These are phyloP conservation scores for Campylomormyrus numenius DNA, from an alignment of 2,113 vertebrate species.

Conservation along the genomic window DNA sequence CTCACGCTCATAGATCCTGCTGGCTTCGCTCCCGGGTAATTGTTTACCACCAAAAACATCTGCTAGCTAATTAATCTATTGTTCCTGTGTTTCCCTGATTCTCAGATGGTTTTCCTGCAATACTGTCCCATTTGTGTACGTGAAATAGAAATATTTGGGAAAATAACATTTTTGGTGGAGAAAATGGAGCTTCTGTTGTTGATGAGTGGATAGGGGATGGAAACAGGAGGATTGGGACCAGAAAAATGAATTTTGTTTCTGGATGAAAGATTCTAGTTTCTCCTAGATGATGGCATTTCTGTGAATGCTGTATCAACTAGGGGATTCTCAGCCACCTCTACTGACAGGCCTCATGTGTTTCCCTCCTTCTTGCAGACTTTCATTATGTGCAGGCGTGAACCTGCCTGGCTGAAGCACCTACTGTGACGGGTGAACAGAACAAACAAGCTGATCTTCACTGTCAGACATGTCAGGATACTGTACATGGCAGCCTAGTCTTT, in stretches of 20 bases:
- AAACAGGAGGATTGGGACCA: neutral
- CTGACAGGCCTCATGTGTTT: neutral
- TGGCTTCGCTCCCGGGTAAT: constrained; percentile 6
- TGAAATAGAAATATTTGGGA: neutral
- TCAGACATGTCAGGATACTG: constrained; percentile 75
- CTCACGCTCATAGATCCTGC: constrained; percentile 17
- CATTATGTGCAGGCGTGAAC: constrained; percentile 65
- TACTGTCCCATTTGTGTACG: neutral
- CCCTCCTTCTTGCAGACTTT: constrained; percentile 56
- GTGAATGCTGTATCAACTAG: neutral
- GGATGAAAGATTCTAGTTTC: neutral
- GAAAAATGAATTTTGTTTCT: neutral
- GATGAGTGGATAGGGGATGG: neutral
- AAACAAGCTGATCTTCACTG: constrained; percentile 75
- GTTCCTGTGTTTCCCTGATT: constrained; percentile 25
- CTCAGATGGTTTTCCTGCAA: neutral
- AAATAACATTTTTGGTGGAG: neutral
- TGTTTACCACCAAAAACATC: constrained; percentile 23
- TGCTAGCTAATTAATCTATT: constrained; percentile 31
- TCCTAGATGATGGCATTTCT: neutral
- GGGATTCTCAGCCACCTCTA: no score
- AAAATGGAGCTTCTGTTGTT: neutral
- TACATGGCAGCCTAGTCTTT: constrained; percentile 55
- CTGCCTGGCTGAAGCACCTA: constrained; percentile 63
- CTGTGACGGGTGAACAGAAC: constrained; percentile 69